A percentile compares a stretch with the other conserved stretches of the same genome.
These are phyloP conservation scores for Orycteropus afer DNA, from an alignment of 2,113 vertebrate species.

Conservation along the genomic window DNA sequence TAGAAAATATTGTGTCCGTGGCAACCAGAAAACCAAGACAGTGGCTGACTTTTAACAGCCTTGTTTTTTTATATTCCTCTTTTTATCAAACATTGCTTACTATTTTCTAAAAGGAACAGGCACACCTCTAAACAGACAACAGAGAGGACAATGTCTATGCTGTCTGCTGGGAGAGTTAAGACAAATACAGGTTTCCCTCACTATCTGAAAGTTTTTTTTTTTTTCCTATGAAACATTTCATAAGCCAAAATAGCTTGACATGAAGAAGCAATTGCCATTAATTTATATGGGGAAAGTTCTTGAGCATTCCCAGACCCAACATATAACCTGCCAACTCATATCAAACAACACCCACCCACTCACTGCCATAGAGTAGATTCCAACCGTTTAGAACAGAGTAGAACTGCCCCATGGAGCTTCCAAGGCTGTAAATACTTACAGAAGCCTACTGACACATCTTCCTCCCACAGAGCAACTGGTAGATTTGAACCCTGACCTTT, in stretches of 20 bases:
- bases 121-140: not conserved
- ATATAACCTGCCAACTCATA: not conserved
- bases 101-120: not conserved
- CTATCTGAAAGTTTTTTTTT: not conserved
- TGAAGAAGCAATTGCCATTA: not conserved
- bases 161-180: not conserved
- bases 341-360: not conserved
- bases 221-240: not conserved
- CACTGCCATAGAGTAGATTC: too few species aligned
- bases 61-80: slow-evolving; percentile 35
- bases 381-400: not conserved
- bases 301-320: not conserved
- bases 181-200: not conserved
- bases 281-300: not conserved
- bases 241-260: not conserved
- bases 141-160: not conserved
- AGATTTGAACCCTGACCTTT: not conserved
- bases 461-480: not conserved
- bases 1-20: slow-evolving; percentile 71
- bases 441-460: not conserved
- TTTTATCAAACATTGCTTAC: not conserved
- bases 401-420: not conserved
- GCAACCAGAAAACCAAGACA: slow-evolving; percentile 67
- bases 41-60: slow-evolving; percentile 57
- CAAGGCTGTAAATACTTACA: not conserved